Conservation (phyloP, 2,888 invertebrate genomes). For the Aphodius sticticus region DNA sequence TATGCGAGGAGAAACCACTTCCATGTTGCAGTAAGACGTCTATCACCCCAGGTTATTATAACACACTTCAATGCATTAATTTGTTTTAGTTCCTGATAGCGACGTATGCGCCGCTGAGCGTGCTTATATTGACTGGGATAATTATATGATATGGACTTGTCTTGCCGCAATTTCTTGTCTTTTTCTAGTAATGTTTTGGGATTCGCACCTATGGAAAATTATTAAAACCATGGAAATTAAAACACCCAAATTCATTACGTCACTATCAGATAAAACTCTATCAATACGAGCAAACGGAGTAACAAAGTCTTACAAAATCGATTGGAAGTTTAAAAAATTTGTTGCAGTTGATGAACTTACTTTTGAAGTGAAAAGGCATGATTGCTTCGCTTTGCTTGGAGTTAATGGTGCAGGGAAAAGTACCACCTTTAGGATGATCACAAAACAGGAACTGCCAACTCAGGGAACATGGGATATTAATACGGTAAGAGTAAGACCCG, state of each 20-base stretch:
- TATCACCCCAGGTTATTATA: not conserved
- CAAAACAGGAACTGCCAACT: constrained; percentile 64
- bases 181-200: not conserved
- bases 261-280: not conserved
- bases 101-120: constrained; percentile 43
- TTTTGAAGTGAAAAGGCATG: constrained; percentile 73
- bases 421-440: constrained; percentile 85
- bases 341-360: constrained; percentile 57
- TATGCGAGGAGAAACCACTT: constrained; percentile 45
- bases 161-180: not conserved
- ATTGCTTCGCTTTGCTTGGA: constrained; percentile 85
- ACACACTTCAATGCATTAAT: not conserved
- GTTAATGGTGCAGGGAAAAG: constrained; percentile 91
- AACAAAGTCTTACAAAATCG: not conserved
- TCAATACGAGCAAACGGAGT: not conserved
- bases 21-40: constrained; percentile 54
- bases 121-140: constrained; percentile 39
- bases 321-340: not conserved
- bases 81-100: constrained; percentile 30
- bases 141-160: not conserved
- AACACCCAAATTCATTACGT: not conserved
- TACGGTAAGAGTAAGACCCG: constrained; percentile 5
- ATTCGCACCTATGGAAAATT: not conserved
- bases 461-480: constrained; percentile 34
- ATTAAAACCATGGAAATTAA: too few relatives aligned